Conservation (phyloP, 2,888 invertebrate genomes). For the Athalia rosae region DNA sequence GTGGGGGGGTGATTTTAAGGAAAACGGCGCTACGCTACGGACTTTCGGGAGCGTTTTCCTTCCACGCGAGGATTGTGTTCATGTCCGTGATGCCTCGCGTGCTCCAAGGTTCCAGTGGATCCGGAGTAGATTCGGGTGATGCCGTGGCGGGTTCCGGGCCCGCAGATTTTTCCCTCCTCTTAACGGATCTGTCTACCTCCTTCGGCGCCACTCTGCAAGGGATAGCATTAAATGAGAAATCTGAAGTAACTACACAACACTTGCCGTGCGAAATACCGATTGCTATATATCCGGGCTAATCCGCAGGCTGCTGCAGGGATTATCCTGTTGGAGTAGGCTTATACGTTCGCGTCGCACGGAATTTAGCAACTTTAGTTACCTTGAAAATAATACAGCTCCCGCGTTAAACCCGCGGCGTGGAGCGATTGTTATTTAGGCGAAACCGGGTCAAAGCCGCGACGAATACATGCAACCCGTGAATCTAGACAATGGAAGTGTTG, state of each 20-base stretch:
- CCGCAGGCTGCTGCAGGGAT: slow-evolving; percentile 2
- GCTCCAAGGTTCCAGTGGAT: slow-evolving; percentile 85
- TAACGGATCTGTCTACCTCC: slow-evolving; percentile 60
- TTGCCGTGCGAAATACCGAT: not conserved
- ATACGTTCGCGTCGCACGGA: not conserved
- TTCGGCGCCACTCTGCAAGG: slow-evolving; percentile 75
- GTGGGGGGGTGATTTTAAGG: slow-evolving; percentile 22
- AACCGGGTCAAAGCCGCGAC: not conserved
- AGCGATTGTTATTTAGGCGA: slow-evolving; percentile 5
- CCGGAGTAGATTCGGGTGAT: slow-evolving; percentile 75
- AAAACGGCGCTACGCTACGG: slow-evolving; percentile 64
- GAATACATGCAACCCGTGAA: not conserved
- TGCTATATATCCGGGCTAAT: slow-evolving; percentile 6
- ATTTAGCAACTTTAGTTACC: slow-evolving; percentile 13
- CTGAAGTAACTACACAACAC: not conserved
- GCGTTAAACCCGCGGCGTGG: not conserved
- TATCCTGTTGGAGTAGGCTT: slow-evolving; percentile 20
- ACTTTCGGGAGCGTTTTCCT: slow-evolving; percentile 76
- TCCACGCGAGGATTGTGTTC: slow-evolving; percentile 82
- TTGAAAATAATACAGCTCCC: not conserved
- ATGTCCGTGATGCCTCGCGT: slow-evolving; percentile 82
- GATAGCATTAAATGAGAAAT: not conserved
- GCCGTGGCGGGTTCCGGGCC: slow-evolving; percentile 57
- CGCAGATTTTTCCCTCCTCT: slow-evolving; percentile 73
- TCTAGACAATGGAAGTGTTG: not conserved